A percentile compares a stretch with the other conserved stretches of the same genome.
These are phyloP conservation scores for Fragum whitleyi DNA, from an alignment of 2,888 invertebrate species.

Conservation along the genomic window DNA sequence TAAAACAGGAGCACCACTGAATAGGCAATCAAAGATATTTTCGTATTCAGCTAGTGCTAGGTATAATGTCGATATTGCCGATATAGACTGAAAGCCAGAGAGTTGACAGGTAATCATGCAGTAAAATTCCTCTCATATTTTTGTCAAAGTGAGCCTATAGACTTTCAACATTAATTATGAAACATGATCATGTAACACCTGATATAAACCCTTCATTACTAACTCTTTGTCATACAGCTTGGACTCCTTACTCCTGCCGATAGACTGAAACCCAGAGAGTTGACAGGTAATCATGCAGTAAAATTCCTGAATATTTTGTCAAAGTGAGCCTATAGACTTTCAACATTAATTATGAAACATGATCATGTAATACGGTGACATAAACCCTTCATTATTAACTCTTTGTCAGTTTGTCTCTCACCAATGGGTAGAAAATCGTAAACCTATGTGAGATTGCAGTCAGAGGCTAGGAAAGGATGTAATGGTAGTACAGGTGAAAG, in stretches of 20 bases:
- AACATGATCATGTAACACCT: neutral
- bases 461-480: too few species aligned
- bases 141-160: neutral
- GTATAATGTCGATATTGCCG: too few species aligned
- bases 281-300: neutral
- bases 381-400: neutral
- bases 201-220: neutral
- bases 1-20: too few species aligned
- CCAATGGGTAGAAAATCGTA: too few species aligned
- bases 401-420: too few species aligned
- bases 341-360: slow-evolving; percentile 1
- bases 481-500: too few species aligned
- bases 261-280: too few species aligned
- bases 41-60: too few species aligned
- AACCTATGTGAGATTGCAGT: too few species aligned
- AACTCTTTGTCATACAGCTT: neutral
- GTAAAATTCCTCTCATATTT: neutral
- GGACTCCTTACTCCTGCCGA: too few species aligned
- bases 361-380: neutral
- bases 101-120: neutral
- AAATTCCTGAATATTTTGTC: neutral
- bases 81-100: too few species aligned
- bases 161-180: neutral
- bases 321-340: neutral
- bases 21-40: too few species aligned